A percentile compares a stretch with the other conserved stretches of the same genome.
phyloP scores from a whole-genome alignment of 2,888 invertebrate genomes.

The Plagiodera versicolora region DNA sequence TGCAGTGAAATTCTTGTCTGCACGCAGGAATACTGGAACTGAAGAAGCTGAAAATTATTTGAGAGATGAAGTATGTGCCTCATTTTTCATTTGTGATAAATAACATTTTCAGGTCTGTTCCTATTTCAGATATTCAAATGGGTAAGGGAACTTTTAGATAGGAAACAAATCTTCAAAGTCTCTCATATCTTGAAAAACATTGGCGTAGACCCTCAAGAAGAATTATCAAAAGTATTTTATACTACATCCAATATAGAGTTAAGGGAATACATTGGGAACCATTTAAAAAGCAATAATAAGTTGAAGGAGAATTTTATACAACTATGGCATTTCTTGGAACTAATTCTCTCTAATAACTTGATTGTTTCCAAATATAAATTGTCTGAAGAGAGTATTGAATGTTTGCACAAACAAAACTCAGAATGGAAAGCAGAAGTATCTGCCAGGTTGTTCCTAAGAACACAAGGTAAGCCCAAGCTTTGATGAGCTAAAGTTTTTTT shows the following conservation, averaged over 20 bases:
- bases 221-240: constrained; percentile 62
- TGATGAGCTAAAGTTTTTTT: not conserved
- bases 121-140: constrained; percentile 62
- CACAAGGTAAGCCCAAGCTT: constrained; percentile 57
- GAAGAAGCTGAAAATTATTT: constrained; percentile 61
- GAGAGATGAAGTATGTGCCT: constrained; percentile 57
- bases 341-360: constrained; percentile 35
- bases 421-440: constrained; percentile 63
- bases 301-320: constrained; percentile 48
- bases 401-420: constrained; percentile 51
- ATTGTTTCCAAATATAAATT: constrained; percentile 32
- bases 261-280: constrained; percentile 67
- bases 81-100: too few species aligned
- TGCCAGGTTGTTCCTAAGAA: constrained; percentile 61
- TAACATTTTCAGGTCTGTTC: not conserved
- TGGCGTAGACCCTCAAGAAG: constrained; percentile 61
- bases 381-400: constrained; percentile 34
- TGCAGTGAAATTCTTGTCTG: constrained; percentile 62
- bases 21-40: constrained; percentile 59
- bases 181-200: constrained; percentile 66
- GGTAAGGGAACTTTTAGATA: constrained; percentile 63
- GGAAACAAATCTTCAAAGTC: constrained; percentile 67
- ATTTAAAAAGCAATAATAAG: constrained; percentile 60
- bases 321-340: constrained; percentile 54
- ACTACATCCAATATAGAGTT: constrained; percentile 62